Conservation (phyloP, 2,113 vertebrate genomes). For the Pachycephala philippinensis region DNA sequence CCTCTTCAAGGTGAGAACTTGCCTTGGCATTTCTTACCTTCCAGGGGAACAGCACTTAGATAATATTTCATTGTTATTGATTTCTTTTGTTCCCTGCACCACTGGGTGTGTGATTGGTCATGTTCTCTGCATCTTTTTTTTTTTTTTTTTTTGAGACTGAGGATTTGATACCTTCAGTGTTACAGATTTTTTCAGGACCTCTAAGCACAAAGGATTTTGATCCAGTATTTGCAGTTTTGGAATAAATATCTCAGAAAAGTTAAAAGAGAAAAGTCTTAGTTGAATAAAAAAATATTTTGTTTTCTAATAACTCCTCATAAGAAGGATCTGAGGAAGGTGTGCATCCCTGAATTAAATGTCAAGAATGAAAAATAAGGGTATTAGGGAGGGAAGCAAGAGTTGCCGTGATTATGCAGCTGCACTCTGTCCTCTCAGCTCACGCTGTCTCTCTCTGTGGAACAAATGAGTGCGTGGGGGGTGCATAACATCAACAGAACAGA, state of each 20-base stretch:
- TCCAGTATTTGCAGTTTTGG: not conserved
- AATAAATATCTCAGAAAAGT: not conserved
- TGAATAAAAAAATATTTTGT: not conserved
- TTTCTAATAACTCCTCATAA: not conserved
- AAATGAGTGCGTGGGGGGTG: fast-evolving
- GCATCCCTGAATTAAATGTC: not conserved
- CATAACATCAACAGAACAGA: not conserved
- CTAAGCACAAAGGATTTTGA: not conserved
- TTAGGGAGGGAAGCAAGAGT: not conserved
- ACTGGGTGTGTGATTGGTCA: not conserved
- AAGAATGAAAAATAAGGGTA: conserved; percentile 14
- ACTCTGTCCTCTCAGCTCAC: not conserved
- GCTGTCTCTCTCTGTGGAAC: not conserved
- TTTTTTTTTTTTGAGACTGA: not conserved
- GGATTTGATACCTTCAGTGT: not conserved
- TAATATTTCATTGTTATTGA: not conserved
- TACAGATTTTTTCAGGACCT: not conserved
- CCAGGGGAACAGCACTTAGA: not conserved
- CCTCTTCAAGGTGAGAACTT: not conserved
- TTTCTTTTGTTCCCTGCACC: not conserved
- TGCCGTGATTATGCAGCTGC: not conserved
- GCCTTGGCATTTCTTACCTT: not conserved
- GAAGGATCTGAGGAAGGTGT: not conserved
- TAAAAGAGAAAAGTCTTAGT: not conserved
- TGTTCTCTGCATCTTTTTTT: not conserved